Evolutionary conservation across 2,888 invertebrate genomes (phyloP), one percentile per base, ranked within the genome.

Genomic region (Ditula angustiorana): DNA sequence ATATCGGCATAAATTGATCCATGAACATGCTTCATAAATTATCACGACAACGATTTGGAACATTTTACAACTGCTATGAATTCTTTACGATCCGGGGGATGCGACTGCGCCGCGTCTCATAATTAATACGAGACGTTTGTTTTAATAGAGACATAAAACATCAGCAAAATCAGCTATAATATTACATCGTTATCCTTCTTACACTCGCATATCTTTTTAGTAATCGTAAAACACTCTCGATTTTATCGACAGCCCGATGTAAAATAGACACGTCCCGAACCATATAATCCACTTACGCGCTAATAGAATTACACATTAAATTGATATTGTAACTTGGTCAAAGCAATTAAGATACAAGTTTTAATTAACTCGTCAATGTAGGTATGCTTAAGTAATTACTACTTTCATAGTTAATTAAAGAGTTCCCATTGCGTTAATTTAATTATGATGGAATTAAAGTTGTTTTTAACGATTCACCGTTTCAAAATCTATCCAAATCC

Each of bases 11-110:
- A 91, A 92, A 90, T 83, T 77, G 79, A 76, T 83, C 88, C 87
- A 90, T 92, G 91, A 92, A 91, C 89, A 92, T 87, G 92, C 81
- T 86, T 87, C 90, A 89, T 90, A 92, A 92, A 92, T 92, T 92
- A 91, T 92, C 88, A 91, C 81, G 89, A 87, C 88, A 85, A 86
- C 88, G 85, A 91, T 92, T 91, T 87, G 86, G 90, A 87, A 84
- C 87, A 87, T 92, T 92, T 92, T 92, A 92, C 90, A 92, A 81
- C 92, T 74, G 86, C 88, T 76, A 92, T 92, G 87, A 92, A 92
- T 88, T 80, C 85, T 92, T 92, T 92, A 92, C 86, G 92, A 91
- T 86, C 88, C 74, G 87, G 79, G 82, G 85, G 88, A 90, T 85
- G 86, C 83, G 83, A 87, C 85, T 88, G 85, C 82, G 83, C 82